Evolutionary conservation across 2,888 invertebrate genomes (phyloP).

Genomic region (Lepetodrilus schrolli): DNA sequence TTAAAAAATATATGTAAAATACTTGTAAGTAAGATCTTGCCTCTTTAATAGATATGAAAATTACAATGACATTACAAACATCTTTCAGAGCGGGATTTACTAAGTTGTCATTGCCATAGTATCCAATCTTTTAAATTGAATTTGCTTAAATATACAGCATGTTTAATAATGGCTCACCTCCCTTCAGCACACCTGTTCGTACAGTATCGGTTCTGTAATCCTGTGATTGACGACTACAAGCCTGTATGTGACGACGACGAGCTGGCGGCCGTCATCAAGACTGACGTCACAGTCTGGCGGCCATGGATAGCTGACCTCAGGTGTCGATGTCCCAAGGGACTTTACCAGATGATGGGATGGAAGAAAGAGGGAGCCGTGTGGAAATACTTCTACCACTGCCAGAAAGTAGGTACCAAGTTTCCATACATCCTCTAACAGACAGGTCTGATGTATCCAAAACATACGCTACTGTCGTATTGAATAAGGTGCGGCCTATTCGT

Average conservation of each 20-base stretch:
- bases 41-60: no score
- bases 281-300: conserved; percentile 23
- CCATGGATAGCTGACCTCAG: conserved; percentile 12
- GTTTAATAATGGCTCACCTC: neutral
- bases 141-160: neutral
- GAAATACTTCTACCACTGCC: conserved; percentile 32
- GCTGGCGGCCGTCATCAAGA: conserved; percentile 29
- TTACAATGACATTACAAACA: no score
- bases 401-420: conserved; percentile 30
- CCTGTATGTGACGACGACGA: neutral
- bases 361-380: conserved; percentile 28
- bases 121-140: no score
- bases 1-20: no score
- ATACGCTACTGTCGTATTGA: no score
- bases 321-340: conserved; percentile 28
- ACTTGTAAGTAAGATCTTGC: no score
- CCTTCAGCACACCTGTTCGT: conserved; percentile 22
- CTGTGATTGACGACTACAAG: neutral
- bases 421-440: no score
- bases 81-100: no score
- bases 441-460: no score
- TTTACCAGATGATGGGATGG: conserved; percentile 30
- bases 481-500: no score
- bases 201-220: conserved; percentile 29
- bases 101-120: no score